Evolutionary conservation across 2,888 invertebrate genomes (phyloP).

Genomic region (Zaprionus bogoriensis): DNA sequence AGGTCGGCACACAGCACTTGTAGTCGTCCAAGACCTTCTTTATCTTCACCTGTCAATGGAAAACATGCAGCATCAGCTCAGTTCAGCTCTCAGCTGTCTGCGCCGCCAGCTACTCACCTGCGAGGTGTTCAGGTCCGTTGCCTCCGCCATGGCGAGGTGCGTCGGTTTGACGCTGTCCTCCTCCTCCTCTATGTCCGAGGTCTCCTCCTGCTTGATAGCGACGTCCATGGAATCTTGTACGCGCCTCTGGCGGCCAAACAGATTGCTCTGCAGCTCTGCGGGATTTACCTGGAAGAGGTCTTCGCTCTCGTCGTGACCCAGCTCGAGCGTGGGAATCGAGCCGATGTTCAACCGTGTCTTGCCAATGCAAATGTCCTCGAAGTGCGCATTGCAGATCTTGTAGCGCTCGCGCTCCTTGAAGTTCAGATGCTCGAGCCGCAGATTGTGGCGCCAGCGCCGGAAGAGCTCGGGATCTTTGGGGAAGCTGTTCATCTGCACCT

Average conservation of each 20-base stretch:
- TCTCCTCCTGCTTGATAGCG: conserved; percentile 43
- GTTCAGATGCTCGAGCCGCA: conserved; percentile 68
- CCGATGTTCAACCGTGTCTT: conserved; percentile 75
- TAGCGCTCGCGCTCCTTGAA: conserved; percentile 78
- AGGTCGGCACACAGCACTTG: conserved; percentile 68
- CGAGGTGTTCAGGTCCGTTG: conserved; percentile 14
- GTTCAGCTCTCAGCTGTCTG: not conserved
- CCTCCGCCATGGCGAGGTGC: conserved; percentile 18
- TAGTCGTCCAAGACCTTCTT: conserved; percentile 53
- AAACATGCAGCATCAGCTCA: too few species aligned
- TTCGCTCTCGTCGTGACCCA: conserved; percentile 72
- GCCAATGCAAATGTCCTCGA: conserved; percentile 78
- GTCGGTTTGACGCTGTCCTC: conserved; percentile 34
- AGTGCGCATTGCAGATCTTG: conserved; percentile 79
- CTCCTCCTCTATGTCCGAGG: conserved; percentile 36
- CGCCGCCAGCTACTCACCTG: conserved; percentile 53
- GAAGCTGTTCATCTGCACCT: conserved; percentile 80
- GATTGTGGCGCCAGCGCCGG: conserved; percentile 75
- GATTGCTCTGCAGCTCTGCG: conserved; percentile 62
- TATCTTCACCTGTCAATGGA: conserved; percentile 49
- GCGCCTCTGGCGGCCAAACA: conserved; percentile 62
- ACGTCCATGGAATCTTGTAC: conserved; percentile 18
- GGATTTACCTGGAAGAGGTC: conserved; percentile 75
- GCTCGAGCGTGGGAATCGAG: conserved; percentile 71
- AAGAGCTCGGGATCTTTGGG: conserved; percentile 71